Evolutionary conservation across 64 coral and sea anemone genomes (phyloP).

Genomic region (Platygyra sinensis): DNA sequence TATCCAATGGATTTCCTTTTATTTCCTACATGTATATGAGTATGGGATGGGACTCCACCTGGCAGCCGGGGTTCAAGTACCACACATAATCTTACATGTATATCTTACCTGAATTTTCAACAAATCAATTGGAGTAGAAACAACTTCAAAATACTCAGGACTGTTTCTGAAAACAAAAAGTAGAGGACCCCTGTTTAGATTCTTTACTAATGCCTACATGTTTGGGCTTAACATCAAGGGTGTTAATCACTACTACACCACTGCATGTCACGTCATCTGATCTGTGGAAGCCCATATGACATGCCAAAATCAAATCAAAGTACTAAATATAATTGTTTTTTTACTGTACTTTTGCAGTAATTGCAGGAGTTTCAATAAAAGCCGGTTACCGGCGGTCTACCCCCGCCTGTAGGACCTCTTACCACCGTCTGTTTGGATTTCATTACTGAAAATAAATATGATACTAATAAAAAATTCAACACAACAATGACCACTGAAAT

Average conservation of each 20-base stretch:
- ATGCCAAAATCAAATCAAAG: neutral
- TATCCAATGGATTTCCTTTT: too few relatives aligned
- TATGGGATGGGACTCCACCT: too few relatives aligned
- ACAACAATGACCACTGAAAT: too few relatives aligned
- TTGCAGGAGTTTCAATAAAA: too few relatives aligned
- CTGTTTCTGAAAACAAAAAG: conserved; percentile 43
- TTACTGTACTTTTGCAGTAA: neutral
- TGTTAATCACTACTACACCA: neutral
- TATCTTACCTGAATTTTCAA: conserved; percentile 86
- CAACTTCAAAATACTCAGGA: conserved; percentile 89
- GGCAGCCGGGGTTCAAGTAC: too few relatives aligned
- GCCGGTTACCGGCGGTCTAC: too few relatives aligned
- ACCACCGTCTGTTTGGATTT: too few relatives aligned
- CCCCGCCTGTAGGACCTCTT: too few relatives aligned
- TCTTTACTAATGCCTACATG: neutral
- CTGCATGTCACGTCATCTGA: neutral
- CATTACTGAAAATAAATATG: too few relatives aligned
- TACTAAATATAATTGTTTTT: neutral
- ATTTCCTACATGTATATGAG: neutral
- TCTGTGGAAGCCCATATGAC: neutral
- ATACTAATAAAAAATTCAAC: too few relatives aligned
- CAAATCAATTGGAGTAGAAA: conserved; percentile 88
- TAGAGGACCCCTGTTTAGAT: neutral
- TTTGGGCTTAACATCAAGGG: neutral
- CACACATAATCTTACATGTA: neutral